Evolutionary conservation across 1,140 invertebrate genomes (phyloP).

Genomic region (Spodoptera frugiperda): DNA sequence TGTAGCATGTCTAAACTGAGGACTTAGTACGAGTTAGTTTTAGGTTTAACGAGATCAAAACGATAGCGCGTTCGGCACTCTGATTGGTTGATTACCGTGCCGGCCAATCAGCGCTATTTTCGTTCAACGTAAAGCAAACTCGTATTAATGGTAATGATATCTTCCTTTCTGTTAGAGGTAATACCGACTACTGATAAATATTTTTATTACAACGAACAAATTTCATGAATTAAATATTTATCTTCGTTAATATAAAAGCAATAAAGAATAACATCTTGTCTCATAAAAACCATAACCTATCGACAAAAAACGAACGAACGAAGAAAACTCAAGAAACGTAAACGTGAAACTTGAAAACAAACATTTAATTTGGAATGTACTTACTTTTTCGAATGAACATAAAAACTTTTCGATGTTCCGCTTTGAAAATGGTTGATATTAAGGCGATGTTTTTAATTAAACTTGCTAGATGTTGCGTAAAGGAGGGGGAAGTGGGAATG

Average conservation of each 20-base stretch:
- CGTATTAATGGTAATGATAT: too few relatives aligned
- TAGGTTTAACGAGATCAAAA: too few relatives aligned
- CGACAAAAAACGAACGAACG: background rate
- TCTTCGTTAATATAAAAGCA: background rate
- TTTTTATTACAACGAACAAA: too few relatives aligned
- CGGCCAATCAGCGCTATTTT: too few relatives aligned
- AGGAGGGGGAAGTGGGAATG: constrained; percentile 46
- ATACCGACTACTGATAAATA: too few relatives aligned
- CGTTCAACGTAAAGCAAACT: too few relatives aligned
- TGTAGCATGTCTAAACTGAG: background rate
- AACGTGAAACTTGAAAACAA: constrained; percentile 58
- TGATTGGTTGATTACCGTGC: too few relatives aligned
- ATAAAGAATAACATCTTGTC: background rate
- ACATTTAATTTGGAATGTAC: constrained; percentile 60
- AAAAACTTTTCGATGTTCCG: constrained; percentile 55
- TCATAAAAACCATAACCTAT: constrained; percentile 21
- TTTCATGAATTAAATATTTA: background rate
- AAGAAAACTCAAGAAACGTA: constrained; percentile 50
- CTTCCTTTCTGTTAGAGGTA: too few relatives aligned
- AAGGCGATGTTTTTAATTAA: constrained; percentile 64
- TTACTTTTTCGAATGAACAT: constrained; percentile 60
- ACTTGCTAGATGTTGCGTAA: constrained; percentile 55
- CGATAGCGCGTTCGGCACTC: too few relatives aligned
- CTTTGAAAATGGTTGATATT: constrained; percentile 57
- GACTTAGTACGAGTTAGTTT: too few relatives aligned